These are phyloP conservation scores for Cololabis saira DNA, from an alignment of 2,113 vertebrate species.

Conservation along the genomic window DNA sequence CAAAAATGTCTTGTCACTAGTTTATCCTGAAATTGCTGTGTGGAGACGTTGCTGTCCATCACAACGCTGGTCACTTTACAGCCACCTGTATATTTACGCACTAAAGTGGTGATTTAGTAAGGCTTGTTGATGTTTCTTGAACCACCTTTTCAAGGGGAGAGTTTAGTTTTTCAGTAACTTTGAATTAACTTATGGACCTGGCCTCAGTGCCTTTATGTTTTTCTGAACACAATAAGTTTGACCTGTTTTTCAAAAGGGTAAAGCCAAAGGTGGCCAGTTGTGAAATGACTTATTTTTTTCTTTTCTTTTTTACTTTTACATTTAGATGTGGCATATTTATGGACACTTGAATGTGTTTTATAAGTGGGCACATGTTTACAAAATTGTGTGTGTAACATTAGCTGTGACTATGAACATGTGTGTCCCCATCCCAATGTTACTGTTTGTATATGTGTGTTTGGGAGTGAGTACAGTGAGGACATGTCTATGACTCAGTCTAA, in stretches of 20 bases:
- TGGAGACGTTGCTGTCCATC: conserved; percentile 18
- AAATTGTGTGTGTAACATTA: conserved; percentile 26
- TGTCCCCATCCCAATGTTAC: conserved; percentile 39
- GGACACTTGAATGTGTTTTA: conserved; percentile 59
- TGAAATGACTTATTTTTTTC: conserved; percentile 21
- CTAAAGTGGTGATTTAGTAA: conserved; percentile 31
- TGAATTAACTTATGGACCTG: conserved; percentile 12
- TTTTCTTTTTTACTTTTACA: conserved; percentile 6
- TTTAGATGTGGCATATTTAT: conserved; percentile 62
- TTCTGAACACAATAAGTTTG: conserved; percentile 50
- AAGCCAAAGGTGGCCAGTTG: conserved; percentile 43
- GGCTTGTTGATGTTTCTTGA: conserved; percentile 45
- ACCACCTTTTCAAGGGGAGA: conserved; percentile 50
- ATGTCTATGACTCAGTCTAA: conserved; percentile 74
- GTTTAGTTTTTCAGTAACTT: conserved; percentile 43
- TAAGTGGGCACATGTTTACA: conserved; percentile 42
- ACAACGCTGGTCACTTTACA: conserved; percentile 15
- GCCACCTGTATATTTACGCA: conserved; percentile 37
- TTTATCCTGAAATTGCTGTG: conserved; percentile 35
- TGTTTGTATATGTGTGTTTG: conserved; percentile 35
- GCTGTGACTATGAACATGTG: conserved; percentile 54
- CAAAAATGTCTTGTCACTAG: conserved; percentile 25
- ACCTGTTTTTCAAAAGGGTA: conserved; percentile 54
- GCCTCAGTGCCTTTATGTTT: conserved; percentile 35
- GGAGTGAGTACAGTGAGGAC: conserved; percentile 23